These are phyloP conservation scores for Pseudorhiza aurosa DNA, from an alignment of 30 jellyfish, hydroid and myxozoan genomes.

Conservation along the genomic window DNA sequence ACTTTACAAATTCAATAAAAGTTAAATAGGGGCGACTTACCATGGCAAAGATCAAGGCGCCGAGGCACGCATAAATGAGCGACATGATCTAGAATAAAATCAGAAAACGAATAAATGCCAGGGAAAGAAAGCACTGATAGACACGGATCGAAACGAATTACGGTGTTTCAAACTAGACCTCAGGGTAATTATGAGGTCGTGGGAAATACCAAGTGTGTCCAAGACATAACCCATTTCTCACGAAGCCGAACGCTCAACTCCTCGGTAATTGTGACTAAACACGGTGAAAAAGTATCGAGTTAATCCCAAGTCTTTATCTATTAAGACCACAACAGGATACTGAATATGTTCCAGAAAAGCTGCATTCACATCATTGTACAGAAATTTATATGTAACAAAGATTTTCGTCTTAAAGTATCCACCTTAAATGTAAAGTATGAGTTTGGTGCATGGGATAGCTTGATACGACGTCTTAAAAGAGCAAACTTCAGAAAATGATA, in stretches of 20 bases:
- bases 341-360: too few species aligned
- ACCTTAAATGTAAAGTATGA: too few species aligned
- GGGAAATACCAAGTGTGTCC: slow-evolving; percentile 9
- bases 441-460: too few species aligned
- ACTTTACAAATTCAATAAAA: too few species aligned
- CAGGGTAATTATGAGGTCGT: slow-evolving; percentile 5
- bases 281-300: not conserved
- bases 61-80: slow-evolving; percentile 97
- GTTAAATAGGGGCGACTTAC: slow-evolving; percentile 41
- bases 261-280: not conserved
- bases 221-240: not conserved
- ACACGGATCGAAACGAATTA: not conserved
- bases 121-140: not conserved
- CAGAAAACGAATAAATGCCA: not conserved
- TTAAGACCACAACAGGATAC: too few species aligned
- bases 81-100: slow-evolving; percentile 81
- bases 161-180: slow-evolving; percentile 24
- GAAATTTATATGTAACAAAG: too few species aligned
- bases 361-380: too few species aligned
- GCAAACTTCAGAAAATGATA: too few species aligned
- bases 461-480: too few species aligned
- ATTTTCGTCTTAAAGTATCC: too few species aligned
- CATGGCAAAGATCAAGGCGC: slow-evolving; percentile 96
- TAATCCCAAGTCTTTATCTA: not conserved
- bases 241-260: not conserved